Percentiles rank a stretch among this genome's conserved stretches.
Evolutionary conservation across 2,888 invertebrate species (phyloP).

Genomic region (Ecliptopera silaceata): DNA sequence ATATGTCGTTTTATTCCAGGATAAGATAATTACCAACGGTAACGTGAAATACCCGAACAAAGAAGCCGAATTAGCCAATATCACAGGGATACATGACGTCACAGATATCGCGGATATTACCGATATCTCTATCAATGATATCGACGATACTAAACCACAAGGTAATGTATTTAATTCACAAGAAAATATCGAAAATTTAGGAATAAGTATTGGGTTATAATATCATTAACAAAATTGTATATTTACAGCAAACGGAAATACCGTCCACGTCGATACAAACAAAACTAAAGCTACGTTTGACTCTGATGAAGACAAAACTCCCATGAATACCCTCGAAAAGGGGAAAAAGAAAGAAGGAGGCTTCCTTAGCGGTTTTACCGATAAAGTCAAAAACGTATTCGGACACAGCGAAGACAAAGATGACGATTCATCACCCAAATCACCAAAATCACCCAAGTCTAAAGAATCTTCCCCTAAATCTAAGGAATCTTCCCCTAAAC

Average conservation of each 20-base stretch:
- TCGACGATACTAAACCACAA: constrained; percentile 61
- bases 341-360: constrained; percentile 75
- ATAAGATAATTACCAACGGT: constrained; percentile 70
- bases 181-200: too few relatives aligned
- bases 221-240: too few relatives aligned
- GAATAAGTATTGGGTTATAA: too few relatives aligned
- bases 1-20: constrained; percentile 58
- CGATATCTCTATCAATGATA: constrained; percentile 45
- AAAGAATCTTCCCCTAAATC: constrained; percentile 69
- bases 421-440: constrained; percentile 41
- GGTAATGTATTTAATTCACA: constrained; percentile 47
- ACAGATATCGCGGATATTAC: constrained; percentile 40
- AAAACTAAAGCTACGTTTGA: constrained; percentile 81
- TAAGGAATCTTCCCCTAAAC: constrained; percentile 39
- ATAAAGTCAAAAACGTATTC: constrained; percentile 71
- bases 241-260: constrained; percentile 71
- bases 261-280: constrained; percentile 76
- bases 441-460: constrained; percentile 41
- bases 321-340: constrained; percentile 80
- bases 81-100: constrained; percentile 22
- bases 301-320: constrained; percentile 81
- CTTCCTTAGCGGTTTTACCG: constrained; percentile 71
- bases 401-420: constrained; percentile 72
- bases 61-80: constrained; percentile 45
- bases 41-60: constrained; percentile 65